Percentiles rank a stretch among this genome's conserved stretches.
Evolutionary conservation across 2,797 vertebrate species (phyloP).

Genomic region (Phrynocephalus vlangalii): DNA sequence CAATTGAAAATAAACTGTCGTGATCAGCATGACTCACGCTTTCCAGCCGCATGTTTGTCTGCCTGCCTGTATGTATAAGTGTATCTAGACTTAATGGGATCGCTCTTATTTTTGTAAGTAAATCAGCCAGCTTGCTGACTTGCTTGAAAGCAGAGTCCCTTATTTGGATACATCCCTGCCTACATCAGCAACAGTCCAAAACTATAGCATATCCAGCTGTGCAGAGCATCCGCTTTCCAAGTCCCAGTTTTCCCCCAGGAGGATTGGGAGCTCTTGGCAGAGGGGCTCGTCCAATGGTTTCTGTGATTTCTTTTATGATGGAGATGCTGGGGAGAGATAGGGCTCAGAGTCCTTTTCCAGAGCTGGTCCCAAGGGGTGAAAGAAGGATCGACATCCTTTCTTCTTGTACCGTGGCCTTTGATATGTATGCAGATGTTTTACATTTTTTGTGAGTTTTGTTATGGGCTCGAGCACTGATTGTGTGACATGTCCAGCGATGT

Average conservation of each 20-base stretch:
- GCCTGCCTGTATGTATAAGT: slow-evolving; percentile 37
- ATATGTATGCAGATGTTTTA: too few relatives aligned
- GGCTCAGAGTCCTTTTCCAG: not conserved
- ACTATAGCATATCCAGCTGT: not conserved
- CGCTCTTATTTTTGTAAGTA: slow-evolving; percentile 30
- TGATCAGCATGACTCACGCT: slow-evolving; percentile 56
- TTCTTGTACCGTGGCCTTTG: too few relatives aligned
- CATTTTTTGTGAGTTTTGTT: not conserved
- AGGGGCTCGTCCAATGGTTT: not conserved
- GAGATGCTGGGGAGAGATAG: not conserved
- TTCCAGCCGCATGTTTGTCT: slow-evolving; percentile 47
- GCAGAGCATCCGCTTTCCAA: not conserved
- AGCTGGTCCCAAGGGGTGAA: not conserved
- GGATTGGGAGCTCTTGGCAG: not conserved
- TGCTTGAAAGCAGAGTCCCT: slow-evolving; percentile 29
- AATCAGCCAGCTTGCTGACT: slow-evolving; percentile 39
- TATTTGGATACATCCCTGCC: slow-evolving; percentile 5
- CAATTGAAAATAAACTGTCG: not conserved
- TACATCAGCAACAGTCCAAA: fast-evolving
- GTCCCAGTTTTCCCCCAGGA: not conserved
- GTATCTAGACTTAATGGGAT: slow-evolving; percentile 8
- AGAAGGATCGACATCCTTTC: not conserved
- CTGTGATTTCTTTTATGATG: not conserved
- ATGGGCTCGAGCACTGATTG: too few relatives aligned
- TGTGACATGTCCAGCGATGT: too few relatives aligned